phyloP scores from a whole-genome alignment of 2,113 vertebrate genomes.

The human (Homo sapiens) region GRCh38 chr15:50933001-50933500 shows the following conservation, averaged over 20 bases:
- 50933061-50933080: background rate
- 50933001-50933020: background rate
- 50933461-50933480: background rate
- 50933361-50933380: slow-evolving; percentile 11
- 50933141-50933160: background rate
- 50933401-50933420: slow-evolving; percentile 26
- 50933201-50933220: background rate
- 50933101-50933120: background rate
- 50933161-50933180: background rate
- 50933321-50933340: slow-evolving; percentile 43
- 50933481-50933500: slow-evolving; percentile 22
- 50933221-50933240: slow-evolving; percentile 10
- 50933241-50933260: background rate
- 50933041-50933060: slow-evolving; percentile 22
- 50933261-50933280: slow-evolving; percentile 1
- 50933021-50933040: slow-evolving; percentile 37
- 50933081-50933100: background rate
- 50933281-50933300: background rate
- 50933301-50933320: slow-evolving; percentile 43
- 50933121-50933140: background rate
- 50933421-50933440: slow-evolving; percentile 23
- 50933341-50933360: slow-evolving; percentile 40
- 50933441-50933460: slow-evolving; percentile 39
- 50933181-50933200: background rate
- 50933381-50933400: background rate